Evolutionary conservation across 2,113 vertebrate genomes (phyloP).

Genomic region (Takifugu bimaculatus): DNA sequence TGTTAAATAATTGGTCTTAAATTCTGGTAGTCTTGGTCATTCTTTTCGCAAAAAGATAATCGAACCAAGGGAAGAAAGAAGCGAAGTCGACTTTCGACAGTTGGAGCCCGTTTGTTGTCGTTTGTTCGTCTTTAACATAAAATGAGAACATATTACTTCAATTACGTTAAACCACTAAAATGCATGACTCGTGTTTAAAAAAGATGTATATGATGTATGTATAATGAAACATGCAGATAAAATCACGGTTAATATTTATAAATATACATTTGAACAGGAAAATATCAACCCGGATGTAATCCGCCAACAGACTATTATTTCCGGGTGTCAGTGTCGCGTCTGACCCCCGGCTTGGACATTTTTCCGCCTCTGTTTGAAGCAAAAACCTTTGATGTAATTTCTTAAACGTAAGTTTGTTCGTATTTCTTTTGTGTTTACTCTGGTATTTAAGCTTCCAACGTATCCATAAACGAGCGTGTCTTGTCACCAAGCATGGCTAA

Average conservation of each 20-base stretch:
- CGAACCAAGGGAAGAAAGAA: too few species aligned
- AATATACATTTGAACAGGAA: not conserved
- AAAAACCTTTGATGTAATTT: conserved; percentile 5
- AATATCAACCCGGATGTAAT: conserved; percentile 48
- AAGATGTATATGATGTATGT: too few species aligned
- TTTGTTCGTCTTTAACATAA: too few species aligned
- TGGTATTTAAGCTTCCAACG: not conserved
- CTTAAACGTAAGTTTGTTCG: conserved; percentile 35
- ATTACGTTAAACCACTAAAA: too few species aligned
- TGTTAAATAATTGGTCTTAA: too few species aligned
- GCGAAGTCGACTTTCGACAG: too few species aligned
- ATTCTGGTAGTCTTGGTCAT: too few species aligned
- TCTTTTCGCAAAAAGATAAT: too few species aligned
- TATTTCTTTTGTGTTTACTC: not conserved
- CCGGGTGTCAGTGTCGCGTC: conserved; percentile 25
- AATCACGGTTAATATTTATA: not conserved
- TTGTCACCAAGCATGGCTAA: not conserved
- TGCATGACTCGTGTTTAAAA: too few species aligned
- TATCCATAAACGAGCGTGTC: not conserved
- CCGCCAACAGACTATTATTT: conserved; percentile 8
- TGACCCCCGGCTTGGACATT: conserved; percentile 45
- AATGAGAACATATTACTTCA: too few species aligned
- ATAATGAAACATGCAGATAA: too few species aligned
- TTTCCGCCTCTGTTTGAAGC: conserved; percentile 3
- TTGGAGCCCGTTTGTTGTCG: too few species aligned